phyloP scores from a whole-genome alignment of 2,113 vertebrate species.

The Xiphorhynchus elegans region DNA sequence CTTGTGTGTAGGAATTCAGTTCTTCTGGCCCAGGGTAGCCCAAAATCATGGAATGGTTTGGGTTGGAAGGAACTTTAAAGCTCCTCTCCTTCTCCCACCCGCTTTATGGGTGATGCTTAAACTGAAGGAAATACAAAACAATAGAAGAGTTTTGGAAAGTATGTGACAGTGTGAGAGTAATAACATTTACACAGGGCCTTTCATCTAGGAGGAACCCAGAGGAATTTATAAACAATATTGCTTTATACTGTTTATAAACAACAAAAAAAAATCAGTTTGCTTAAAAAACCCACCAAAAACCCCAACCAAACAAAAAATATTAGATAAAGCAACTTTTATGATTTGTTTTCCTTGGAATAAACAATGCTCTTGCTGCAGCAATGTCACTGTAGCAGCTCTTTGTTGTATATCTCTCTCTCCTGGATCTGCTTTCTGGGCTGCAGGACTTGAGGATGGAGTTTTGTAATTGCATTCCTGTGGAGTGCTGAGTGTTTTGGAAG shows the following conservation, averaged over 20 bases:
- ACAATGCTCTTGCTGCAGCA: constrained; percentile 27
- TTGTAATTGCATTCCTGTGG: background rate
- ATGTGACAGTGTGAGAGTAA: constrained; percentile 38
- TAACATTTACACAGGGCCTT: constrained; percentile 56
- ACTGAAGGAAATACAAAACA: constrained; percentile 65
- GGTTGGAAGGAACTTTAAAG: background rate
- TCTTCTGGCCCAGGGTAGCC: fast-evolving
- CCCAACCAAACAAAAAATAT: background rate
- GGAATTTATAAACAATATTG: constrained; percentile 64
- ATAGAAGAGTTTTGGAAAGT: constrained; percentile 46
- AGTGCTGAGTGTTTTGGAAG: background rate
- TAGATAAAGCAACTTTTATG: constrained; percentile 39
- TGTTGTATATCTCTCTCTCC: background rate
- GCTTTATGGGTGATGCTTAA: constrained; percentile 4
- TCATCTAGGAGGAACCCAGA: constrained; percentile 58
- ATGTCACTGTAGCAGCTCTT: background rate
- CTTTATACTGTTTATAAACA: constrained; percentile 64
- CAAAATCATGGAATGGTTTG: background rate
- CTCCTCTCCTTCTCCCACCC: background rate
- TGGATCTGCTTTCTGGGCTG: background rate
- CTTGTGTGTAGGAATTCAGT: background rate
- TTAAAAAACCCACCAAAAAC: background rate
- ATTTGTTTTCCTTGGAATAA: constrained; percentile 64
- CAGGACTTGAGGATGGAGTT: background rate
- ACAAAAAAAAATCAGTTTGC: constrained; percentile 29